Conservation (phyloP, 2,888 invertebrate species). For the Erebia epiphron region DNA sequence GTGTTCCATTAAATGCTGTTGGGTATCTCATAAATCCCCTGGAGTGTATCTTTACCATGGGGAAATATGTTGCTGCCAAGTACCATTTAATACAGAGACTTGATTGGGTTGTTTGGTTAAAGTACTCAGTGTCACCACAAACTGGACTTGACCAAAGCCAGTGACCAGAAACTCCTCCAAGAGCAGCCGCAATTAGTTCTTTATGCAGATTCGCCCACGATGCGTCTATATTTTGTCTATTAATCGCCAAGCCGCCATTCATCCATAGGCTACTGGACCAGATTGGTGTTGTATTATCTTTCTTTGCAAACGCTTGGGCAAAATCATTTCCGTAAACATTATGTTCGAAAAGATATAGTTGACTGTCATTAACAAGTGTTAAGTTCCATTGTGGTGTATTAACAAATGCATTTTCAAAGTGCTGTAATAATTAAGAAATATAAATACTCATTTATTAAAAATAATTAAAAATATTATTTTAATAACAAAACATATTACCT, state of each 20-base stretch:
- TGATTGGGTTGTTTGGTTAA: conserved; percentile 59
- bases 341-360: conserved; percentile 71
- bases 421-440: conserved; percentile 47
- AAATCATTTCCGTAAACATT: conserved; percentile 83
- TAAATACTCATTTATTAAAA: neutral
- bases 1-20: conserved; percentile 67
- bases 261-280: conserved; percentile 64
- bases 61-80: conserved; percentile 85
- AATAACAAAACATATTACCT: conserved; percentile 57
- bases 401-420: conserved; percentile 70
- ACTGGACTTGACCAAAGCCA: conserved; percentile 80
- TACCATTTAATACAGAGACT: conserved; percentile 87
- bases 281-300: conserved; percentile 49
- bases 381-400: conserved; percentile 80
- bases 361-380: conserved; percentile 48
- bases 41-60: conserved; percentile 81
- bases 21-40: conserved; percentile 68
- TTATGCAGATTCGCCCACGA: conserved; percentile 83
- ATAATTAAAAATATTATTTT: neutral
- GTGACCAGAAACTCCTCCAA: conserved; percentile 76
- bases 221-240: conserved; percentile 78
- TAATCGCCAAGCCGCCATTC: conserved; percentile 57
- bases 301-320: conserved; percentile 52
- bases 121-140: conserved; percentile 81
- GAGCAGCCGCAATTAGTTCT: conserved; percentile 75